Percentiles rank a stretch among this genome's conserved stretches.
These are phyloP conservation scores for Capreolus pygargus DNA, from an alignment of 2,113 vertebrate species.

Conservation along the genomic window DNA sequence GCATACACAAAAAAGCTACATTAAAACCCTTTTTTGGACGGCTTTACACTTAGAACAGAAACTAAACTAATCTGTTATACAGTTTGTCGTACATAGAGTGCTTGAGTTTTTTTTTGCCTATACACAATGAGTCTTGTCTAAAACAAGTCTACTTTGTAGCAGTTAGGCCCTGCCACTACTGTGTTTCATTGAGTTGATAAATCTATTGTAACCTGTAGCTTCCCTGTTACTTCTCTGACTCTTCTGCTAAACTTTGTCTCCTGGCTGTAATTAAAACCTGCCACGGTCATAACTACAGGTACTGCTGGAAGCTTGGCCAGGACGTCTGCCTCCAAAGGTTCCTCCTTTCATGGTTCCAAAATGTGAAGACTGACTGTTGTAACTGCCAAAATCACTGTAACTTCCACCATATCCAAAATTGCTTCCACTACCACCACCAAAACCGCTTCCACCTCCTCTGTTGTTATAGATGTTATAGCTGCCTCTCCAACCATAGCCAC, in stretches of 20 bases:
- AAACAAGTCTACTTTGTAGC: slow-evolving; percentile 89
- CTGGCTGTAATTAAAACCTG: slow-evolving; percentile 74
- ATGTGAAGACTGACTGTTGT: not conserved
- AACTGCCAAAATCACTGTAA: not conserved
- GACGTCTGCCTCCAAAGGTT: not conserved
- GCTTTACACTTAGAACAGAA: not conserved
- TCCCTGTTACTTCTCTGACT: slow-evolving; percentile 94
- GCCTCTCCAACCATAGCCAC: not conserved
- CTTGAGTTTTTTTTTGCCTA: not conserved
- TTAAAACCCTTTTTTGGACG: not conserved
- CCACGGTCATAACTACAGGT: not conserved
- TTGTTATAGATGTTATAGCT: not conserved
- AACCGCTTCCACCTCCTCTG: not conserved
- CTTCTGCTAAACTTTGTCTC: slow-evolving; percentile 96
- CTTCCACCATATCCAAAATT: not conserved
- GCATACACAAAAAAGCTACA: not conserved
- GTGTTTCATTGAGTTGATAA: slow-evolving; percentile 93
- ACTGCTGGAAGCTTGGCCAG: not conserved
- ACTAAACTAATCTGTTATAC: not conserved
- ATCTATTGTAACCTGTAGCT: slow-evolving; percentile 94
- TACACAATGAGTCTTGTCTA: slow-evolving; percentile 70
- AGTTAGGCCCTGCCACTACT: slow-evolving; percentile 92
- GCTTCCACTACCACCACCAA: not conserved
- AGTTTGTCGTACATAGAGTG: not conserved
- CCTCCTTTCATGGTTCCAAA: not conserved